Evolutionary conservation across 2,797 vertebrate species (phyloP), one percentile per base, ranked within the genome.

Genomic region (Trematomus bernacchii): DNA sequence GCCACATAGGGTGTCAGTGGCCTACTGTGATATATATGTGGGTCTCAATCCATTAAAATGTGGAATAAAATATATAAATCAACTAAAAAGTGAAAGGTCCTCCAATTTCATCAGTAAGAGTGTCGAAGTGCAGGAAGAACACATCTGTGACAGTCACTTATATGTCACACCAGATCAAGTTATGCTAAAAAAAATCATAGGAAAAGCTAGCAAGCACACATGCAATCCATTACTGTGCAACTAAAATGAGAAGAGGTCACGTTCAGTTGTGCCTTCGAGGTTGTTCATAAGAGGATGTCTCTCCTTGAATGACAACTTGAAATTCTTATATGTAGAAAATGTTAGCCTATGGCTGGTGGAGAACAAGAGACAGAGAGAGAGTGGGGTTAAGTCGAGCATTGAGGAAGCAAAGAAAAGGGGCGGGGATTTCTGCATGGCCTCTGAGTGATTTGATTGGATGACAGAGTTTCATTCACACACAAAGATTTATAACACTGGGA

Each of bases 401-500:
- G 5, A 65, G 42, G 48, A 15, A 67, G 66, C 64, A 53, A 71
- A 85, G 57, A 51, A 71, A 73, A 82, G 80, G 80, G 87, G n/a
- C 21, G 77, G 76, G 82, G 71, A 76, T 3, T 57, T 73, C 46
- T 76, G 58, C 7, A 1, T 2, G 48, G 72, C 75, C 73, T 86
- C 19, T 21, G 46, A 83, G 72, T 19, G 72, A 84, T 89, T 69
- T 80, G 74, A 92, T 87, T 93, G 92, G 90, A 75, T 72, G 71
- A 77, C 64, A 75, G 83, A 30, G 43, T 83, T 89, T 90, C 87
- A 90, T 90, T 92, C 88, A 91, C 75, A 75, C 50, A 65, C 63
- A 84, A 76, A 84, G 86, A 92, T 93, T 91, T 91, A 89, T 79
- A 85, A 84, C 82, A 80, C 79, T 85, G 84, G 87, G 85, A 91